phyloP scores from a whole-genome alignment of 2,888 invertebrate species.

The Sericinus montela region DNA sequence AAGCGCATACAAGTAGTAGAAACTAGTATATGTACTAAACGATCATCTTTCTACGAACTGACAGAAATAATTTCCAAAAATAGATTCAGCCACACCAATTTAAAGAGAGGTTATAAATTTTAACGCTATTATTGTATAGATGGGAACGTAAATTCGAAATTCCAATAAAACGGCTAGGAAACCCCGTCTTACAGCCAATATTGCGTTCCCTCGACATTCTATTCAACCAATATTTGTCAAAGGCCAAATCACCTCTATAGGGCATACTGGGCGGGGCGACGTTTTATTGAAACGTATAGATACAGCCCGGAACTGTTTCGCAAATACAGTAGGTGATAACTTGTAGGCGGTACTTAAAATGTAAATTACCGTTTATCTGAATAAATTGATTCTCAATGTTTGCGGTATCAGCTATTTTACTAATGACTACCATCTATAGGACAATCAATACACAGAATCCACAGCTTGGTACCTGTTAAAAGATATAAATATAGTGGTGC shows the following conservation, averaged over 20 bases:
- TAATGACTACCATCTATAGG: too few species aligned
- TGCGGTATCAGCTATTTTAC: too few species aligned
- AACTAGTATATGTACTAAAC: too few species aligned
- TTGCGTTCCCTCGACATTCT: slow-evolving; percentile 46
- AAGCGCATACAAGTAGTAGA: too few species aligned
- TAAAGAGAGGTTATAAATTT: slow-evolving; percentile 9
- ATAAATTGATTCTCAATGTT: background rate
- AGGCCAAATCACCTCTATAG: slow-evolving; percentile 46
- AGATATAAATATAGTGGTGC: too few species aligned
- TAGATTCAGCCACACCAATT: slow-evolving; percentile 1
- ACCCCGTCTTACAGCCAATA: slow-evolving; percentile 39
- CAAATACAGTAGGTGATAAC: slow-evolving; percentile 4
- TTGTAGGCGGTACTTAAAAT: slow-evolving; percentile 4
- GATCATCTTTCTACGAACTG: too few species aligned
- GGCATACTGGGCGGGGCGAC: slow-evolving; percentile 20
- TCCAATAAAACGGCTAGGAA: slow-evolving; percentile 46
- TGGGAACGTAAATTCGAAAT: slow-evolving; percentile 27
- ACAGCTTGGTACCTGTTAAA: too few species aligned
- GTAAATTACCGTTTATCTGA: background rate
- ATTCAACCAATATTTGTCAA: slow-evolving; percentile 64
- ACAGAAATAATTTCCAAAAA: too few species aligned
- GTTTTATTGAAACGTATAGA: slow-evolving; percentile 6
- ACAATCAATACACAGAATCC: too few species aligned
- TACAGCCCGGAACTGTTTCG: background rate
- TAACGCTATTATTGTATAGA: slow-evolving; percentile 9